phyloP scores from a whole-genome alignment of 2,113 vertebrate species.

The Spilogale gracilis region DNA sequence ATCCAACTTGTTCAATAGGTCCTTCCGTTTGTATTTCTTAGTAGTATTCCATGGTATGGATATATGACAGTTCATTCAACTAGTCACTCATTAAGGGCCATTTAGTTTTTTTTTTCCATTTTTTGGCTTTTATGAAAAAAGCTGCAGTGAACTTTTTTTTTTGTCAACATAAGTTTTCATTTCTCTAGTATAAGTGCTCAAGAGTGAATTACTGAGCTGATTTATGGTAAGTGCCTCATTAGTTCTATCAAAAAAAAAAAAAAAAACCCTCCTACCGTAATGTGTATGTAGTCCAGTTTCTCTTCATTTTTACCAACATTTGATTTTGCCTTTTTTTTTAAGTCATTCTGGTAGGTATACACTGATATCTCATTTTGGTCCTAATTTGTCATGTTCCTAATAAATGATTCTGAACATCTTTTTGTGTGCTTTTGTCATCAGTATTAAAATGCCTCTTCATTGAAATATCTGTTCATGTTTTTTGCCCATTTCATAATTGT shows the following conservation, averaged over 20 bases:
- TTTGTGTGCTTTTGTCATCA: neutral
- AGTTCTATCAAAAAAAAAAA: neutral
- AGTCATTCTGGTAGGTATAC: neutral
- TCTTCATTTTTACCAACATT: neutral
- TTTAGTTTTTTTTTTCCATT: neutral
- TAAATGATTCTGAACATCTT: neutral
- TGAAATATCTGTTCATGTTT: neutral
- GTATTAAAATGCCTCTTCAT: neutral
- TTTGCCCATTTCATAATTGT: neutral
- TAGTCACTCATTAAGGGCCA: neutral
- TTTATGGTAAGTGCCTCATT: neutral
- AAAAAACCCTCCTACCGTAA: neutral
- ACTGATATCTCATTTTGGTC: neutral
- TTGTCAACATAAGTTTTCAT: neutral
- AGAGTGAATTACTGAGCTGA: neutral
- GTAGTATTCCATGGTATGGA: neutral
- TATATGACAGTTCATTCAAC: neutral
- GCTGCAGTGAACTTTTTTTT: neutral
- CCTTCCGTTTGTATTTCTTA: neutral
- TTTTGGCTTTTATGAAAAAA: neutral
- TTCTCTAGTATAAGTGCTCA: neutral
- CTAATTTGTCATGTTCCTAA: neutral
- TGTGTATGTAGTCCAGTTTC: neutral
- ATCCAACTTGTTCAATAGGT: neutral
- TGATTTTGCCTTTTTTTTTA: neutral